Evolutionary conservation across 2,797 vertebrate genomes (phyloP).

Genomic region (Pteropus rufus): DNA sequence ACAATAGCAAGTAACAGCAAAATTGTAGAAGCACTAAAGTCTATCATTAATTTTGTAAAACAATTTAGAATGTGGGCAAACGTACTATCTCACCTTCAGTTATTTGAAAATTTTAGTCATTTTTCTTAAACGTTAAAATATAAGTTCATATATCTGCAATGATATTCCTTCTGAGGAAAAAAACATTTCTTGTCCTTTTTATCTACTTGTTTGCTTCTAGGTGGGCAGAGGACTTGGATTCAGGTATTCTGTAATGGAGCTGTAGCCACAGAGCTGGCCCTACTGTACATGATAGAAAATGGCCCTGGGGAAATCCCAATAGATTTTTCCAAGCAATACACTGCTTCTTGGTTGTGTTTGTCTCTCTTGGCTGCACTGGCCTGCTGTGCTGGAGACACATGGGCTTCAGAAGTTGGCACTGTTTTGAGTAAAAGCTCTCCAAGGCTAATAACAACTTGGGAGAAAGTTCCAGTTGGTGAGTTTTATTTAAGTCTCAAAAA

Average conservation of each 20-base stretch:
- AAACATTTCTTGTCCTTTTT: not conserved
- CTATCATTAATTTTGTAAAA: not conserved
- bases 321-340: constrained; percentile 93
- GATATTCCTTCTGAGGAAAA: not conserved
- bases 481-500: constrained; percentile 41
- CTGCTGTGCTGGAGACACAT: constrained; percentile 93
- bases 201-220: constrained; percentile 78
- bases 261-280: constrained; percentile 92
- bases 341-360: constrained; percentile 97
- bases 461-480: constrained; percentile 93
- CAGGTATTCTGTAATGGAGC: constrained; percentile 98
- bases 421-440: constrained; percentile 89
- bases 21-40: not conserved
- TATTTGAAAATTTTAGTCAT: not conserved
- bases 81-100: not conserved
- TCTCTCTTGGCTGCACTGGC: constrained; percentile 93
- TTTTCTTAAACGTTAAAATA: not conserved
- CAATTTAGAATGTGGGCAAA: not conserved
- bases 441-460: constrained; percentile 94
- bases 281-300: constrained; percentile 97
- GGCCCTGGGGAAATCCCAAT: constrained; percentile 95
- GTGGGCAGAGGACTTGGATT: constrained; percentile 96
- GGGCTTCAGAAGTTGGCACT: constrained; percentile 95
- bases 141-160: not conserved
- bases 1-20: not conserved